Evolutionary conservation across 2,888 invertebrate genomes (phyloP), one percentile per base, ranked within the genome.

Genomic region (Diplazon laetatorius): DNA sequence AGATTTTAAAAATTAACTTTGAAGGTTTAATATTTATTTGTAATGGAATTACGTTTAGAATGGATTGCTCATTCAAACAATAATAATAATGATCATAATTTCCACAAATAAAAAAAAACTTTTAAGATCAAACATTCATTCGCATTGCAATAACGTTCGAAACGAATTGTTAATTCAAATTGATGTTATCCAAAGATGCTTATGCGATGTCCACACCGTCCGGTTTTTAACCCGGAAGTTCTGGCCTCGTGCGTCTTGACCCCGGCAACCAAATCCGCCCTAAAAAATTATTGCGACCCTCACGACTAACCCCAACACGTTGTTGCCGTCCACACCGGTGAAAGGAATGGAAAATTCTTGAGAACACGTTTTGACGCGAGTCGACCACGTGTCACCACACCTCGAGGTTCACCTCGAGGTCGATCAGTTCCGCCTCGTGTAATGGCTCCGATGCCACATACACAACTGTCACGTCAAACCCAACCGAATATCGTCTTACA

Each of bases 321-420:
- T n/a, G n/a, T n/a, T n/a, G n/a, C n/a, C n/a, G n/a, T n/a, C n/a
- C n/a, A n/a, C n/a, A n/a, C n/a, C n/a, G n/a, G n/a, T n/a, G n/a
- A n/a, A 39, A 52, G 52, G 62, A 73, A 66, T 72, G 73, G 14
- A 55, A 57, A 59, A 69, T 59, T 68, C 55, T 62, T 59, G 73
- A 75, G 85, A 90, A 91, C 90, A 69, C 90, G 91, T 90, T 91
- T 89, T 89, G 90, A 89, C 89, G 86, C 83, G 72, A 84, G 85
- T 84, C 87, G 86, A 88, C 90, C 89, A 89, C 89, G 88, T 86
- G 89, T 84, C 85, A 84, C n/a, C n/a, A 85, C 86, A 85, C 88
- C 86, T 75, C 69, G 57, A 66, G 22, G 22, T 60, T 73, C 78
- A 74, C 79, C 48, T 48, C 52, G 63, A 46, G 79, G 79, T 79